Evolutionary conservation across 2,888 invertebrate genomes (phyloP).

Genomic region (Drosophila austrosaltans): DNA sequence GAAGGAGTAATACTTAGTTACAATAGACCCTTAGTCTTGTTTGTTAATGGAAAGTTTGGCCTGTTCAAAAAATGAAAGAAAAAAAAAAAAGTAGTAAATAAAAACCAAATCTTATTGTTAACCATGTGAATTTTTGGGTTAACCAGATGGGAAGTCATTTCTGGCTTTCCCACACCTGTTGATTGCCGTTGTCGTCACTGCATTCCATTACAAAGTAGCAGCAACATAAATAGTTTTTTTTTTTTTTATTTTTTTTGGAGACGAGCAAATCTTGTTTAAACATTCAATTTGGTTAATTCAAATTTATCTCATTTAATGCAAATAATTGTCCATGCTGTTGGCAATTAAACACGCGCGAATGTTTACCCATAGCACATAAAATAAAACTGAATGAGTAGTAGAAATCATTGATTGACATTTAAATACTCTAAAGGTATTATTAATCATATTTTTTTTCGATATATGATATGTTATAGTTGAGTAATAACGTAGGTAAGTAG

Average conservation of each 20-base stretch:
- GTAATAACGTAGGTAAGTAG: too few relatives aligned
- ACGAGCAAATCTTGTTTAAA: neutral
- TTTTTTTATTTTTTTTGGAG: neutral
- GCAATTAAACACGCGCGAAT: constrained; percentile 49
- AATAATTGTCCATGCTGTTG: constrained; percentile 47
- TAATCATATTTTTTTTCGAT: constrained; percentile 24
- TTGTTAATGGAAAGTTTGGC: constrained; percentile 49
- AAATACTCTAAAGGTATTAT: constrained; percentile 21
- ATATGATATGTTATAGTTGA: too few relatives aligned
- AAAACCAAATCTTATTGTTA: constrained; percentile 38
- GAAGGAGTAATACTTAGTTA: constrained; percentile 8
- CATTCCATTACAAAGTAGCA: constrained; percentile 1
- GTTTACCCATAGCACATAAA: constrained; percentile 2
- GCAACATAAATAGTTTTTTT: neutral
- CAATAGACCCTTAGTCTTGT: constrained; percentile 50
- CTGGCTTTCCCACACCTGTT: constrained; percentile 18
- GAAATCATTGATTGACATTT: constrained; percentile 1
- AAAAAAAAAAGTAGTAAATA: neutral
- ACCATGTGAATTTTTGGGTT: constrained; percentile 41
- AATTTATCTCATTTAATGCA: constrained; percentile 54
- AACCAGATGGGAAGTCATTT: constrained; percentile 49
- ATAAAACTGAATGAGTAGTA: neutral
- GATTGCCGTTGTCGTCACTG: constrained; percentile 5
- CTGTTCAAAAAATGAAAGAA: constrained; percentile 7
- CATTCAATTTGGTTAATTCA: constrained; percentile 24